Conservation (phyloP, 2,797 vertebrate genomes). For the Discoglossus pictus region DNA sequence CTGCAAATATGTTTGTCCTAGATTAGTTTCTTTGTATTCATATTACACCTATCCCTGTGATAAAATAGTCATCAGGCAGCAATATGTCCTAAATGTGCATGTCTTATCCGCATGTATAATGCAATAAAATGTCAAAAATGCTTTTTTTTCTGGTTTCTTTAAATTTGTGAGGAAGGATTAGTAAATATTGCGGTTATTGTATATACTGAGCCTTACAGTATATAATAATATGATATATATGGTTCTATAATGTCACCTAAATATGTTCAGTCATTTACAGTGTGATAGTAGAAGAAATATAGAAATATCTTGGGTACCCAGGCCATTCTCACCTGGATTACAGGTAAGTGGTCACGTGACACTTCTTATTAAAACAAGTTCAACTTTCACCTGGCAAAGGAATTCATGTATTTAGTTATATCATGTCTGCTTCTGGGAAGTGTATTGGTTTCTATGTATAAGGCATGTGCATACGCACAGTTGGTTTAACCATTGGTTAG, state of each 20-base stretch:
- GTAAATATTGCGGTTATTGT: not conserved
- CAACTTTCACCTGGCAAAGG: no score
- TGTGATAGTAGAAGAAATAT: not conserved
- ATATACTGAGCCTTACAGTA: not conserved
- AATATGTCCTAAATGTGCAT: conserved; percentile 90
- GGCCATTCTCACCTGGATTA: no score
- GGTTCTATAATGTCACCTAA: not conserved
- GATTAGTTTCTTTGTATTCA: conserved; percentile 70
- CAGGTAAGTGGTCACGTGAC: not conserved
- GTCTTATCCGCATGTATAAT: conserved; percentile 94
- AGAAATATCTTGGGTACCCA: no score
- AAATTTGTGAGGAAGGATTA: conserved; percentile 63
- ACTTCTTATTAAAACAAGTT: conserved; percentile 11
- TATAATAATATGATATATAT: no score
- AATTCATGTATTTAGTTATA: no score
- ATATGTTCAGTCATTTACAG: not conserved
- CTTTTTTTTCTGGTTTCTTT: conserved; percentile 57
- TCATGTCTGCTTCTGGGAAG: no score
- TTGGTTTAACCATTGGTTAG: no score
- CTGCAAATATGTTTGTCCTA: conserved; percentile 71
- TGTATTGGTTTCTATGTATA: no score
- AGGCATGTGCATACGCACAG: no score
- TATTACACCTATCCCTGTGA: conserved; percentile 78
- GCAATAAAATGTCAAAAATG: conserved; percentile 92
- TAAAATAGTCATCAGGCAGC: conserved; percentile 80